Evolutionary conservation across 2,888 invertebrate genomes (phyloP).

Genomic region (Timema cristinae): DNA sequence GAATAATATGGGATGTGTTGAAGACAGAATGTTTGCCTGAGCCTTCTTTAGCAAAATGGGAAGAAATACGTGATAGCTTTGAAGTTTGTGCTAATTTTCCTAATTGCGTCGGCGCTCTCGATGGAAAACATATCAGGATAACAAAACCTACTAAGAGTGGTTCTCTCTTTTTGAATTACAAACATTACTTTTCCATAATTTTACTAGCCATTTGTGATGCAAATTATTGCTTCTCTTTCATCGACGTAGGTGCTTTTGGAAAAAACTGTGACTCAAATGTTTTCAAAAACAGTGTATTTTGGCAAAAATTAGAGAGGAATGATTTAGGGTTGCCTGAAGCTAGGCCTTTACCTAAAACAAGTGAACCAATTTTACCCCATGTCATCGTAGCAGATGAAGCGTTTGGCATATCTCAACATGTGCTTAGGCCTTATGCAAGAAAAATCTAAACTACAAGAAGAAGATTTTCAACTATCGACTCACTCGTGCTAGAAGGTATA

Average conservation of each 20-base stretch:
- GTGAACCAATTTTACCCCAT: neutral
- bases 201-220: neutral
- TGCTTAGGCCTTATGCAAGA: constrained; percentile 8
- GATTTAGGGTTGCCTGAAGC: neutral
- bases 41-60: neutral
- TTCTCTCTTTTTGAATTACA: neutral
- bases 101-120: no score
- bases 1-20: constrained; percentile 5
- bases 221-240: neutral
- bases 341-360: neutral
- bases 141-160: constrained; percentile 10
- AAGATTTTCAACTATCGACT: neutral
- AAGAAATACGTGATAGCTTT: neutral
- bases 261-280: neutral
- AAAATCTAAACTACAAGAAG: constrained; percentile 4
- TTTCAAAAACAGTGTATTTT: constrained; percentile 7
- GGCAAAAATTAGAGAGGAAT: neutral
- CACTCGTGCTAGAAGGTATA: neutral
- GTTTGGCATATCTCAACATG: neutral
- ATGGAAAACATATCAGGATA: neutral
- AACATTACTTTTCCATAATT: constrained; percentile 3
- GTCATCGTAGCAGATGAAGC: constrained; percentile 5
- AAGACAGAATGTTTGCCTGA: neutral
- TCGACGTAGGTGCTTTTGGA: constrained; percentile 1
- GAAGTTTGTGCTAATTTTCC: no score